Evolutionary conservation across 2,888 invertebrate species (phyloP).

Genomic region (Leptura quadrifasciata): DNA sequence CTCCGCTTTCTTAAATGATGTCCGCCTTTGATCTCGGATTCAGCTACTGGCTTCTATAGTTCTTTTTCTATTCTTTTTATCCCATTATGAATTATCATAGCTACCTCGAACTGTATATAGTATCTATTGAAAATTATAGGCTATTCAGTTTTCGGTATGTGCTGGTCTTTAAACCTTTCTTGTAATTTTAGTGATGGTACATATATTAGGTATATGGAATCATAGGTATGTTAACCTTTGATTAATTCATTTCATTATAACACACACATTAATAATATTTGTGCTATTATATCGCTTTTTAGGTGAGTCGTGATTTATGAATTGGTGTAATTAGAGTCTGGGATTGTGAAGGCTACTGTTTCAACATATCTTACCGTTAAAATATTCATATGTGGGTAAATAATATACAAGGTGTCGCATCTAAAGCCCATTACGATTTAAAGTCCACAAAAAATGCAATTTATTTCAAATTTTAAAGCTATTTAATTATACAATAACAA

Average conservation of each 20-base stretch:
- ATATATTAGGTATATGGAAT: background rate
- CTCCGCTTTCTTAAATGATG: conserved; percentile 56
- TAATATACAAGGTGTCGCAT: too few relatives aligned
- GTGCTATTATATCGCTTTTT: background rate
- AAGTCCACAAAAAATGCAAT: too few relatives aligned
- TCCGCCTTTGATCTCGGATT: conserved; percentile 61
- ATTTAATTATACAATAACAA: too few relatives aligned
- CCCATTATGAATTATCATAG: conserved; percentile 57
- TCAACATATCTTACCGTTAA: background rate
- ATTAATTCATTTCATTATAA: background rate
- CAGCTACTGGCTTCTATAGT: conserved; percentile 59
- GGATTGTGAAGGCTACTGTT: background rate
- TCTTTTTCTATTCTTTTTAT: conserved; percentile 52
- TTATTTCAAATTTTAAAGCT: too few relatives aligned
- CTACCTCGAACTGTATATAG: conserved; percentile 51
- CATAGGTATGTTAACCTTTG: conserved; percentile 18
- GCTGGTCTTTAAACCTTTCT: conserved; percentile 23
- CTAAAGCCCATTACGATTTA: too few relatives aligned
- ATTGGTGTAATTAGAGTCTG: background rate
- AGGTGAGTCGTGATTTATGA: background rate
- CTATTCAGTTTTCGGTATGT: conserved; percentile 55
- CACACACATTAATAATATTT: conserved; percentile 7
- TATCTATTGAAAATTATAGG: conserved; percentile 63
- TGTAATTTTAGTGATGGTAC: conserved; percentile 2
- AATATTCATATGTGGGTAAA: background rate